These are phyloP conservation scores for Erythrocercus mccallii DNA, from an alignment of 2,113 vertebrate species.

Conservation along the genomic window DNA sequence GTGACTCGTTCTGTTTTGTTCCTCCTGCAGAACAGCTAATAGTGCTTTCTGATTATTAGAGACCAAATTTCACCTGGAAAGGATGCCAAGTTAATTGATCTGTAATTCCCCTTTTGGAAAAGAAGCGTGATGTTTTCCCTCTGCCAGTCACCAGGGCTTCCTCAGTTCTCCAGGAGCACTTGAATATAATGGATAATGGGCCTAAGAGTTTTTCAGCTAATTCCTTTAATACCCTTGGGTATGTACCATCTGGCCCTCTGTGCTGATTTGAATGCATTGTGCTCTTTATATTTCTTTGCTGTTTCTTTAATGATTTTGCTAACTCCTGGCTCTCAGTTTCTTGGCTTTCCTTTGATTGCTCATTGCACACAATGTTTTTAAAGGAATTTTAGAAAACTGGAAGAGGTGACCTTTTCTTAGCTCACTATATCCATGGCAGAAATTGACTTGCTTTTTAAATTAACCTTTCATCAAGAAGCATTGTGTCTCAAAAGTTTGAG, in stretches of 20 bases:
- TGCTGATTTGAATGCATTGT: background rate
- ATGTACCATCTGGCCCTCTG: constrained; percentile 58
- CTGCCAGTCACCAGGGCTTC: constrained; percentile 23
- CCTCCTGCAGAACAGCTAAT: background rate
- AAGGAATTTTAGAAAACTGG: background rate
- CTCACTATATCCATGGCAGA: background rate
- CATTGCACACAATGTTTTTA: background rate
- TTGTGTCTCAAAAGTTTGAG: background rate
- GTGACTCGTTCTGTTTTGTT: background rate
- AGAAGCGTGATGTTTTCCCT: background rate
- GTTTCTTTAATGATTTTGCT: constrained; percentile 37
- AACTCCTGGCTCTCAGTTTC: background rate
- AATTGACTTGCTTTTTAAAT: background rate
- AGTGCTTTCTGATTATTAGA: constrained; percentile 10
- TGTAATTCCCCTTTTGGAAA: constrained; percentile 29
- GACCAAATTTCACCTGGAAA: constrained; percentile 9
- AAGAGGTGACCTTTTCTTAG: background rate
- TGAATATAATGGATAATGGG: constrained; percentile 62
- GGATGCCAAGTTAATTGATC: constrained; percentile 38
- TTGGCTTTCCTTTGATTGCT: background rate
- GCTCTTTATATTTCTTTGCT: constrained; percentile 34
- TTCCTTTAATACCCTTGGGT: constrained; percentile 65
- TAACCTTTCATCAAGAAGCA: background rate
- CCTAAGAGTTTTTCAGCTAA: constrained; percentile 65
- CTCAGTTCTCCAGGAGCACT: constrained; percentile 40